A percentile compares a stretch with the other conserved stretches of the same genome.
These are phyloP conservation scores for Sceloporus tristichus DNA, from an alignment of 2,113 vertebrate genomes.

Conservation along the genomic window DNA sequence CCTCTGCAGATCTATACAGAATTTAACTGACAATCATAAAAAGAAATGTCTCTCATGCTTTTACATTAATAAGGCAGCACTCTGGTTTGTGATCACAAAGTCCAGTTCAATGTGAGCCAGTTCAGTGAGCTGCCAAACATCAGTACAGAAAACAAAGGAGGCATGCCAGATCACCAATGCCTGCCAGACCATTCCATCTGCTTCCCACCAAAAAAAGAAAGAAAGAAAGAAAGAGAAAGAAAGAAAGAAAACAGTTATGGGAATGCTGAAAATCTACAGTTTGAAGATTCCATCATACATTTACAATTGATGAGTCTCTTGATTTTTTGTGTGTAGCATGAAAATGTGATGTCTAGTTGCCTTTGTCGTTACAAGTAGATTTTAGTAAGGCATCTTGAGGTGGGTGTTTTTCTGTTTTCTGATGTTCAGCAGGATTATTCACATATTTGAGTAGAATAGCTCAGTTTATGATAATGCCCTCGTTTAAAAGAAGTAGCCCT, in stretches of 20 bases:
- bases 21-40: conserved; percentile 10
- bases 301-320: background rate
- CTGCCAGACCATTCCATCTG: background rate
- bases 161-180: background rate
- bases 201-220: background rate
- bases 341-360: background rate
- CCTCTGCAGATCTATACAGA: background rate
- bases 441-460: background rate
- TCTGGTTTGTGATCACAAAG: background rate
- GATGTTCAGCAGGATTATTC: background rate
- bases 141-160: background rate
- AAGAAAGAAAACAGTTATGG: background rate
- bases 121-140: background rate
- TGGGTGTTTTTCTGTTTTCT: background rate
- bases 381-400: background rate
- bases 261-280: background rate
- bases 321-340: background rate
- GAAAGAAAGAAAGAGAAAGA: background rate
- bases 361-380: background rate
- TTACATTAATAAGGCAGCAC: background rate
- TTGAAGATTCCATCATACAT: background rate
- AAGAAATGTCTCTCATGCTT: background rate
- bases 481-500: background rate
- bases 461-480: background rate
- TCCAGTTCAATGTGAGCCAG: background rate